Percentiles rank a stretch among this genome's conserved stretches.
phyloP scores from a whole-genome alignment of 2,113 vertebrate species.

The Lepidothrix coronata region DNA sequence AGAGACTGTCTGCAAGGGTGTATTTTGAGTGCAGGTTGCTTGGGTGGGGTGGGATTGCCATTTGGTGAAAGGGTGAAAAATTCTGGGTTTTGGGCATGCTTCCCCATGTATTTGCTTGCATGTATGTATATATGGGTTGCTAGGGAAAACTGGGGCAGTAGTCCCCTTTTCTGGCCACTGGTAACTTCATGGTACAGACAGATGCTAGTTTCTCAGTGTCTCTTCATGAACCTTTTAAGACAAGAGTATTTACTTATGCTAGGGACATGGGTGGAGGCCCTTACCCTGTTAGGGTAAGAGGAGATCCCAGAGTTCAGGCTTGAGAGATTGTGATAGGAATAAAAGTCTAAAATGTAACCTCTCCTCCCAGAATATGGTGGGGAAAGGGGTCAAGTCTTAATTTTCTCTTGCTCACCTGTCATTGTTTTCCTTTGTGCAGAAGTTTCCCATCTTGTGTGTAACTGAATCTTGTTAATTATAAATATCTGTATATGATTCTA shows the following conservation, averaged over 20 bases:
- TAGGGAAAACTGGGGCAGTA: not conserved
- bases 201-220: not conserved
- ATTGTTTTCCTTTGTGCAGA: constrained; percentile 2
- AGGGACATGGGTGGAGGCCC: not conserved
- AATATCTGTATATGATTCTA: constrained; percentile 72
- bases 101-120: constrained; percentile 1
- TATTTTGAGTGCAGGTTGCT: fast-evolving
- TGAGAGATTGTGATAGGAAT: not conserved
- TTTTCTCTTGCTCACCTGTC: not conserved
- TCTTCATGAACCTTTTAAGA: not conserved
- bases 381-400: constrained; percentile 37
- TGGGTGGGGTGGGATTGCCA: not conserved
- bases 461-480: constrained; percentile 67
- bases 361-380: not conserved
- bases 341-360: not conserved
- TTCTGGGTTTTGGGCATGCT: not conserved
- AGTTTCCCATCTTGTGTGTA: not conserved
- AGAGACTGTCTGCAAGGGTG: not conserved
- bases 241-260: not conserved
- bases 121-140: constrained; percentile 9
- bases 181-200: not conserved
- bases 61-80: not conserved
- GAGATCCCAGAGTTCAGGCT: not conserved
- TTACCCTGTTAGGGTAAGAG: not conserved
- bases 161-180: not conserved